phyloP scores from a whole-genome alignment of 37 sponge, comb jelly and placozoan genomes.

The Lycopodina hypogea region DNA sequence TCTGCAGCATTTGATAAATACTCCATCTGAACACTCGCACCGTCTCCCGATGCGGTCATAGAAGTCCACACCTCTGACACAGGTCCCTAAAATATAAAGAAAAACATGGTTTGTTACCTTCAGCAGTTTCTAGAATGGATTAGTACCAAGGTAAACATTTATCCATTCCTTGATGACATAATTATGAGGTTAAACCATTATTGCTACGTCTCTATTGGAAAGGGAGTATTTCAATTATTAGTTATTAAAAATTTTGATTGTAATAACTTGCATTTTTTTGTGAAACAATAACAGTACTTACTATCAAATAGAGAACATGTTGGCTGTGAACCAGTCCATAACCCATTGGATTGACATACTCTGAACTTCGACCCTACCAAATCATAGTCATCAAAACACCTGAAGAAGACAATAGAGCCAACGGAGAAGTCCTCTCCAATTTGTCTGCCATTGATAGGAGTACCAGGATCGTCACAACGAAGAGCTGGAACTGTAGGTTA shows the following conservation, averaged over 20 bases:
- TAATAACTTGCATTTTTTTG: no score
- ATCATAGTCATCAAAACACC: slow-evolving; percentile 65
- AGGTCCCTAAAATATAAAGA: slow-evolving; percentile 17
- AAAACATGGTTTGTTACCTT: no score
- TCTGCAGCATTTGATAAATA: slow-evolving; percentile 43
- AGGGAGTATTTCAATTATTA: background rate
- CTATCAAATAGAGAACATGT: slow-evolving; percentile 31
- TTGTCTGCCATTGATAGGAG: slow-evolving; percentile 36
- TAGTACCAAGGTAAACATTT: no score
- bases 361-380: slow-evolving; percentile 29
- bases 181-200: no score
- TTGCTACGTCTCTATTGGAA: background rate
- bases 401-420: slow-evolving; percentile 35
- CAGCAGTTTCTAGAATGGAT: background rate
- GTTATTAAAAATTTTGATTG: no score
- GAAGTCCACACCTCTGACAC: background rate
- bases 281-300: background rate
- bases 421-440: slow-evolving; percentile 16
- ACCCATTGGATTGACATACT: slow-evolving; percentile 48
- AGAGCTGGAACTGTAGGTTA: background rate
- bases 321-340: slow-evolving; percentile 55
- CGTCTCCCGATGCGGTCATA: slow-evolving; percentile 42
- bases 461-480: slow-evolving; percentile 62
- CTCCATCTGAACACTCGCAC: slow-evolving; percentile 56
- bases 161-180: no score